Evolutionary conservation across 2,797 vertebrate species (phyloP).

Genomic region (Linurgus olivaceus): DNA sequence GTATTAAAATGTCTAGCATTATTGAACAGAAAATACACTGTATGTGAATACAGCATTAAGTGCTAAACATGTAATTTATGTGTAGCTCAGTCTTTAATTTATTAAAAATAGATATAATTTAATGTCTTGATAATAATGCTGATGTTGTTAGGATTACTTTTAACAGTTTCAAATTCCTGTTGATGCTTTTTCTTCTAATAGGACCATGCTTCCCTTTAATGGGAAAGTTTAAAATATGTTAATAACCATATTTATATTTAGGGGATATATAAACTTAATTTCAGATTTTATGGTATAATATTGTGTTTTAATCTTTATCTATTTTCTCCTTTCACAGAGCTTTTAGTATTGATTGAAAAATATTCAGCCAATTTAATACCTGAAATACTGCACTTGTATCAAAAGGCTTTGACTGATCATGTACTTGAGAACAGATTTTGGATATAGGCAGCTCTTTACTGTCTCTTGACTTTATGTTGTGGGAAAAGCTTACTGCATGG

Average conservation of each 20-base stretch:
- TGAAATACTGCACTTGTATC: background rate
- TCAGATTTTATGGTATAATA: background rate
- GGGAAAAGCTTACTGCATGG: background rate
- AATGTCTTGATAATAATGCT: background rate
- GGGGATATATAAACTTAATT: background rate
- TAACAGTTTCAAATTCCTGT: background rate
- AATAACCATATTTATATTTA: background rate
- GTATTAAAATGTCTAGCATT: constrained; percentile 37
- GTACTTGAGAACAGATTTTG: constrained; percentile 26
- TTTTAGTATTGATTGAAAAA: constrained; percentile 14
- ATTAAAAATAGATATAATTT: constrained; percentile 5
- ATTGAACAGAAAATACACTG: background rate
- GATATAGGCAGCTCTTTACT: background rate
- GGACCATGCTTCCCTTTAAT: background rate
- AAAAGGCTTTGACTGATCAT: background rate
- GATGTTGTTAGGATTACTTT: background rate
- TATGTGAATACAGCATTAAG: constrained; percentile 21
- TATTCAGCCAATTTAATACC: background rate
- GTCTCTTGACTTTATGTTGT: constrained; percentile 4
- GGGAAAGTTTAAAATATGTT: too few relatives aligned
- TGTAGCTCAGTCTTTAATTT: background rate
- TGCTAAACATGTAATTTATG: constrained; percentile 29
- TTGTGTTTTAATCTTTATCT: background rate
- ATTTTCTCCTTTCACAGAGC: background rate
- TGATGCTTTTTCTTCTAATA: background rate